Base-by-base conservation (phyloP, 1,140 invertebrate species). In the Hyphantria cunea region DNA sequence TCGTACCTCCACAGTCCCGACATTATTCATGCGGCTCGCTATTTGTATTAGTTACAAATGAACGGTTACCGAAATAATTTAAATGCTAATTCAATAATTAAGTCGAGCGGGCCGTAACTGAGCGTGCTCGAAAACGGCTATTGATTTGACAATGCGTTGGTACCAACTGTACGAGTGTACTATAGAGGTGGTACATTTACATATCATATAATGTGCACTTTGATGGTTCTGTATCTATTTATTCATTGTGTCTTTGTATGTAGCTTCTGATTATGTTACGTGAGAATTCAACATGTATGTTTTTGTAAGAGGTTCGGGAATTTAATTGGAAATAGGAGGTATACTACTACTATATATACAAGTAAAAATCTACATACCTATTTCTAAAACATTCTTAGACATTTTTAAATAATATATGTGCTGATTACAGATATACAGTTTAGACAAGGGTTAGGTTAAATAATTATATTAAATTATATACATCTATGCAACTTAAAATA, bases 41-140 rank as follows among this genome's bases (percentile, higher is more conserved):
- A 90, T 87, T 90, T 88, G 87, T 91, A 89, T 91, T 91, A 91
- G 88, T 91, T 90, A 89, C 90, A 91, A 91, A 90, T 89, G 89
- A 91, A 90, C 84, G 90, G 86, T 87, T 89, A 85, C 87, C 90
- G 81, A 91, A 89, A 91, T 91, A 79, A 91, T 91, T 91, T 91
- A 91, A 90, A 91, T 91, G 90, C 89, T 91, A 91, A 91, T 91
- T 90, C 89, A 82, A 91, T 91, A 91, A 91, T 91, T 91, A 91
- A 89, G 80, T 70, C 81, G 78, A 77, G 70, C 81, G 78, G 68
- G 68, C 78, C 80, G 80, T 82, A 78, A 78, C 81, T 64, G 71
- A 68, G 65, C 79, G 70, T 73, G 76, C 74, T 67, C 65, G 61
- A 73, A 60, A 72, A 69, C 61, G 51, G 56, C 60, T 67, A 72